phyloP scores from a whole-genome alignment of 2,888 invertebrate genomes.

The Apeira syringaria region DNA sequence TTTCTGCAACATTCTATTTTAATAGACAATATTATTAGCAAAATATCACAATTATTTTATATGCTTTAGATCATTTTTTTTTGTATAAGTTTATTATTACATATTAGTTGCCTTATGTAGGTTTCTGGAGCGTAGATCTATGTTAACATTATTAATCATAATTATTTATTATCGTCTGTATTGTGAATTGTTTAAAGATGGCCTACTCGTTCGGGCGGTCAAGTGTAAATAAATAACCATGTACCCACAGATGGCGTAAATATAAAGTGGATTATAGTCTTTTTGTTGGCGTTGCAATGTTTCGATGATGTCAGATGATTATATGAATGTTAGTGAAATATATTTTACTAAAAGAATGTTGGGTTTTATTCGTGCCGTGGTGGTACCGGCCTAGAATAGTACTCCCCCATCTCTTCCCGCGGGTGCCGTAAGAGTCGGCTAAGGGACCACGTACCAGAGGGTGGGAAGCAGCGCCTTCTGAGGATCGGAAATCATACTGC shows the following conservation, averaged over 20 bases:
- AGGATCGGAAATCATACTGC: no score
- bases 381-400: no score
- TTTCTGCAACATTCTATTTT: constrained; percentile 6
- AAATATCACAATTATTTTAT: not conserved
- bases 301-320: constrained; percentile 58
- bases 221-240: no score
- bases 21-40: not conserved
- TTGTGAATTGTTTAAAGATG: constrained; percentile 18
- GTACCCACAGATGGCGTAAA: constrained; percentile 39
- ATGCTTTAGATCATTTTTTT: constrained; percentile 3
- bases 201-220: constrained; percentile 16
- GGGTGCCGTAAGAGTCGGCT: no score
- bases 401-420: no score
- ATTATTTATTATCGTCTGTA: constrained; percentile 34
- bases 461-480: no score
- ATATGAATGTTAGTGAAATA: constrained; percentile 71
- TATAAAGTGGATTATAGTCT: constrained; percentile 37
- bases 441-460: no score
- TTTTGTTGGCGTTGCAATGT: constrained; percentile 39
- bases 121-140: constrained; percentile 50
- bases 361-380: constrained; percentile 44
- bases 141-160: constrained; percentile 25
- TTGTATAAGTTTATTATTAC: constrained; percentile 14
- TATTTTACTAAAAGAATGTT: constrained; percentile 63
- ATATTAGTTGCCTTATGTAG: constrained; percentile 27